Evolutionary conservation across 2,113 vertebrate species (phyloP).

Genomic region (Poeciliopsis occidentalis): DNA sequence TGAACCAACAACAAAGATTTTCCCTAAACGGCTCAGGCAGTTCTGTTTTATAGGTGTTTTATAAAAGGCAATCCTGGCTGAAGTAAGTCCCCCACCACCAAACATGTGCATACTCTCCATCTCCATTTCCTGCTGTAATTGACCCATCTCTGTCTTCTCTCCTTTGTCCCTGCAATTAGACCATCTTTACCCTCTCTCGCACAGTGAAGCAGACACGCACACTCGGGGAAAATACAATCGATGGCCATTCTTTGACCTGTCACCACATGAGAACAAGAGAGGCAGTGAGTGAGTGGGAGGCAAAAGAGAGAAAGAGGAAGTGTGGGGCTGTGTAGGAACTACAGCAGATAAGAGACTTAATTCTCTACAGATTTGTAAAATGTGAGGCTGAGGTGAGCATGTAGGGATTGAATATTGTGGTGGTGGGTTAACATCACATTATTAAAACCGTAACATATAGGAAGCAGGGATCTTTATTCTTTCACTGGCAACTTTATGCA

Average conservation of each 20-base stretch:
- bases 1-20: not conserved
- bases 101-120: slow-evolving; percentile 7
- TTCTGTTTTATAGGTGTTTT: slow-evolving; percentile 66
- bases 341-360: slow-evolving; percentile 1
- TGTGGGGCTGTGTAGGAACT: slow-evolving; percentile 1
- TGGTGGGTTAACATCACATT: slow-evolving; percentile 1
- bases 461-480: not conserved
- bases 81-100: slow-evolving; percentile 54
- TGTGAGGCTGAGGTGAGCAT: not conserved
- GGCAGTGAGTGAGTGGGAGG: slow-evolving; percentile 5
- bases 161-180: slow-evolving; percentile 62
- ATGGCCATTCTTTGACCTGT: slow-evolving; percentile 52
- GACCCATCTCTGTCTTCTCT: slow-evolving; percentile 53
- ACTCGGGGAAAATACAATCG: slow-evolving; percentile 17
- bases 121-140: slow-evolving; percentile 69
- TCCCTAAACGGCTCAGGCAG: slow-evolving; percentile 24
- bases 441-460: not conserved
- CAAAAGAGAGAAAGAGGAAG: not conserved
- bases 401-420: not conserved
- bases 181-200: slow-evolving; percentile 33
- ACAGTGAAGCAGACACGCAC: not conserved
- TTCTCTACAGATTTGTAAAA: slow-evolving; percentile 2
- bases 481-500: not conserved
- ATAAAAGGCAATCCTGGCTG: slow-evolving; percentile 43
- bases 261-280: slow-evolving; percentile 21